Evolutionary conservation across 1,140 invertebrate species (phyloP), one percentile per base, ranked within the genome.

Genomic region (Zaprionus capensis): DNA sequence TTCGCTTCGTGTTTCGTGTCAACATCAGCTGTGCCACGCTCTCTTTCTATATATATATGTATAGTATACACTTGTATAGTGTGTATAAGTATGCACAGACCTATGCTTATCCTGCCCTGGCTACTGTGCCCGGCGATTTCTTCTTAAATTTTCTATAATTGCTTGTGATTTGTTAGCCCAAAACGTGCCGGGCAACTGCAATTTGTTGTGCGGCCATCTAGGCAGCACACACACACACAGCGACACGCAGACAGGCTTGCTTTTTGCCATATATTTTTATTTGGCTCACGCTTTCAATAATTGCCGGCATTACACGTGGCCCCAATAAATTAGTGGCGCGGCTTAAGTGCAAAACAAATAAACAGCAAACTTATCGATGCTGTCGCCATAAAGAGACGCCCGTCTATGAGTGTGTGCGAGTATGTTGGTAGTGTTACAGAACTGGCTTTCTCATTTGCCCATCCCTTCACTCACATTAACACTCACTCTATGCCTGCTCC

Each of bases 91-190:
- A 2, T 51, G 46, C 22, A n/a, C 38, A n/a, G 38, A 41, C 4
- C 15, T 24, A 20, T 51, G 46, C 46, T 51, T 51, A 51, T 51
- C 46, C 46, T 24, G 20, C 3, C 64, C 72, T 44, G 66, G 22
- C 22, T 24, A 17, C 20, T 68, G 49, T 46, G 57, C 86, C 44
- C 49, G 69, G 78, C 85, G 73, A 84, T 88, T 84, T 80, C 84
- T 75, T 90, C 81, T 88, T 75, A 85, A 90, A 91, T 90, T 90
- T 90, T 90, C 85, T 90, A 90, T 90, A 90, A 90, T 90, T 90
- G 85, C 85, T 85, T 91, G 85, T 90, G 85, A 90, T 90, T 90
- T 90, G 85, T 90, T 90, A 83, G 82, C 81, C 86, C 70, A 88
- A 80, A 85, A 90, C 85, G 85, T 90, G 85, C 59, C 71, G 71